phyloP scores from a whole-genome alignment of 2,888 invertebrate species.

The Drosophila pegasa region DNA sequence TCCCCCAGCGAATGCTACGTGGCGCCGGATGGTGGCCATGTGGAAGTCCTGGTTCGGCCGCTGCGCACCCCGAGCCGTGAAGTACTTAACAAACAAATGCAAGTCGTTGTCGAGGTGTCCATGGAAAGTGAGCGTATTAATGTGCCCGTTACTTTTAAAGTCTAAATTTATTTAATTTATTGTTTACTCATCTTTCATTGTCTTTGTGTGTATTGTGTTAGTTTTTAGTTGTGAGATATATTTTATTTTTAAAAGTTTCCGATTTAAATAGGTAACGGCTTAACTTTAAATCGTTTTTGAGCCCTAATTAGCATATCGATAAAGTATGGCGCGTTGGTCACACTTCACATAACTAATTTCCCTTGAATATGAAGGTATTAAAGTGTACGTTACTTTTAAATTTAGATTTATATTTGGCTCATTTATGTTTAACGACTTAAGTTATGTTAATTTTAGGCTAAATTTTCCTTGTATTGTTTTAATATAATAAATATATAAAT shows the following conservation, averaged over 20 bases:
- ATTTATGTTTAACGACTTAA: slow-evolving; percentile 1
- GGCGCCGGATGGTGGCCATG: slow-evolving; percentile 73
- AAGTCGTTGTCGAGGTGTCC: slow-evolving; percentile 73
- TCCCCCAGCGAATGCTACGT: slow-evolving; percentile 76
- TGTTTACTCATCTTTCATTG: slow-evolving; percentile 6
- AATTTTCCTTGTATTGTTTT: slow-evolving; percentile 12
- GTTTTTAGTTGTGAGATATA: slow-evolving; percentile 17
- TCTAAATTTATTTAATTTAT: slow-evolving; percentile 31
- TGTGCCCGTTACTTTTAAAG: slow-evolving; percentile 78
- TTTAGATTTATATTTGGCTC: slow-evolving; percentile 28
- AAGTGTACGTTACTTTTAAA: slow-evolving; percentile 75
- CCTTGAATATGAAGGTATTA: slow-evolving; percentile 78
- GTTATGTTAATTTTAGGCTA: slow-evolving; percentile 9
- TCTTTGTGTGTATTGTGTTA: slow-evolving; percentile 3
- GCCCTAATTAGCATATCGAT: background rate
- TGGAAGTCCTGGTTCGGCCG: slow-evolving; percentile 62
- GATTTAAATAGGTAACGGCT: background rate
- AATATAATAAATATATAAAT: too few relatives aligned
- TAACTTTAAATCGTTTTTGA: background rate
- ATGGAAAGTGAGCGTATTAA: slow-evolving; percentile 82
- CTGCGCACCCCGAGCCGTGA: slow-evolving; percentile 38
- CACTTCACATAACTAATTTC: background rate
- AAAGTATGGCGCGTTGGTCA: background rate
- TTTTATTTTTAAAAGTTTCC: slow-evolving; percentile 6
- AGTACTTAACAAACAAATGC: slow-evolving; percentile 43